These are phyloP conservation scores for Melanocharis versteri DNA, from an alignment of 2,113 vertebrate species.

Conservation along the genomic window DNA sequence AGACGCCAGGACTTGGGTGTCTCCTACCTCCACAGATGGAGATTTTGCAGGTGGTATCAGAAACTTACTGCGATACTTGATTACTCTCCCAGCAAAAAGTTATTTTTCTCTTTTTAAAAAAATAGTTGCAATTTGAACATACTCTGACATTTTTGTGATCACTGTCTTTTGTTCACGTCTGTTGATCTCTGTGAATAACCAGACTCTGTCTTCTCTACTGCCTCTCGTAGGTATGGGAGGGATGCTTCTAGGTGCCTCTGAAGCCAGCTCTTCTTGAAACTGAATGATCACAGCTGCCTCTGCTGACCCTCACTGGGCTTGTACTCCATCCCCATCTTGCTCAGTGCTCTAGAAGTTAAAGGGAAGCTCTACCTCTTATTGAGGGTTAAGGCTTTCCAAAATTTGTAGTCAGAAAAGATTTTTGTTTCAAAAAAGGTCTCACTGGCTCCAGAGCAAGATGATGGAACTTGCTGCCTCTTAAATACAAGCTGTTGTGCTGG, in stretches of 20 bases:
- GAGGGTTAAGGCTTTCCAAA: neutral
- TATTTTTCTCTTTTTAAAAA: neutral
- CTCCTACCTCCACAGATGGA: neutral
- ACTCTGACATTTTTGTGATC: neutral
- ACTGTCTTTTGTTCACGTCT: neutral
- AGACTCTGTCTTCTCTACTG: neutral
- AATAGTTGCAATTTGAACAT: neutral
- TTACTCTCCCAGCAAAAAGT: neutral
- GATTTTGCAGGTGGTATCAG: neutral
- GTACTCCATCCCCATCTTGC: too few species aligned
- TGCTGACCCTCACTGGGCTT: neutral
- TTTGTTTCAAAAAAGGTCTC: neutral
- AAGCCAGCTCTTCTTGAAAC: neutral
- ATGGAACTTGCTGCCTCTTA: neutral
- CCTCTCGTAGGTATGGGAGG: neutral
- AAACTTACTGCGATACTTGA: neutral
- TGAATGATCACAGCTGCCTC: neutral
- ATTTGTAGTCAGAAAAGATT: neutral
- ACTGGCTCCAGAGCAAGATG: neutral
- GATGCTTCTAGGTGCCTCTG: neutral
- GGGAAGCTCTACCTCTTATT: accelerated
- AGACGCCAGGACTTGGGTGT: neutral
- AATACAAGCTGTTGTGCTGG: neutral
- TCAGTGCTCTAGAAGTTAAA: neutral
- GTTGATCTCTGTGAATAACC: neutral